A percentile compares a stretch with the other conserved stretches of the same genome.
phyloP scores from a whole-genome alignment of 2,888 invertebrate genomes.

The Aricia artaxerxes region DNA sequence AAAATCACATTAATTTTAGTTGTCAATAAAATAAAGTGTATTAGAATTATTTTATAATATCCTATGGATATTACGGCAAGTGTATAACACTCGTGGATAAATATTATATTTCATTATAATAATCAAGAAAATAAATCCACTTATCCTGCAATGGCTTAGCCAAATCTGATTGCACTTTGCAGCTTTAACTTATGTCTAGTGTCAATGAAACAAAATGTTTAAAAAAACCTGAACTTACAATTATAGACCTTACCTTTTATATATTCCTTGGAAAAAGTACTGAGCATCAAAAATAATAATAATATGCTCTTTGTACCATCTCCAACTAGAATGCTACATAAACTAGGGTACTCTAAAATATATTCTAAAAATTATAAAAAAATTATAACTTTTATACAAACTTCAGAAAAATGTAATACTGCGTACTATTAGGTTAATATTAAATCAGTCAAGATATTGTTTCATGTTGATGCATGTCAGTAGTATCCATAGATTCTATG shows the following conservation, averaged over 20 bases:
- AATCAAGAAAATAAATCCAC: slow-evolving; percentile 63
- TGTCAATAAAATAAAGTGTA: slow-evolving; percentile 9
- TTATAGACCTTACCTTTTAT: slow-evolving; percentile 46
- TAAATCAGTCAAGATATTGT: slow-evolving; percentile 75
- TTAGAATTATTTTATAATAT: slow-evolving; percentile 3
- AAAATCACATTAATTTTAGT: neutral
- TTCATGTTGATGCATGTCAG: slow-evolving; percentile 55
- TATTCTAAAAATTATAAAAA: slow-evolving; percentile 65
- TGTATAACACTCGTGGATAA: slow-evolving; percentile 61
- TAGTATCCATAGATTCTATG: slow-evolving; percentile 45
- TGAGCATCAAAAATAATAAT: slow-evolving; percentile 55
- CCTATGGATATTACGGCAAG: slow-evolving; percentile 40
- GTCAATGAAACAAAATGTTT: slow-evolving; percentile 53
- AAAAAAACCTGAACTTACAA: slow-evolving; percentile 55
- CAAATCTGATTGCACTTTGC: slow-evolving; percentile 73
- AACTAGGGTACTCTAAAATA: slow-evolving; percentile 53
- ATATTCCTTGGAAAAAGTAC: slow-evolving; percentile 57
- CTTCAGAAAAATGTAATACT: slow-evolving; percentile 74
- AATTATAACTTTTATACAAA: slow-evolving; percentile 66
- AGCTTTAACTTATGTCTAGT: slow-evolving; percentile 54
- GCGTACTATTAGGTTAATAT: slow-evolving; percentile 62
- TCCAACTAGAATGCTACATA: slow-evolving; percentile 55
- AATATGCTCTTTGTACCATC: slow-evolving; percentile 49
- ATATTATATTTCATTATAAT: slow-evolving; percentile 47
- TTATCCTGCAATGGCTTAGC: slow-evolving; percentile 71